phyloP scores from a whole-genome alignment of 92 coral and sea anemone genomes.

The Umimayanthus kanabou region DNA sequence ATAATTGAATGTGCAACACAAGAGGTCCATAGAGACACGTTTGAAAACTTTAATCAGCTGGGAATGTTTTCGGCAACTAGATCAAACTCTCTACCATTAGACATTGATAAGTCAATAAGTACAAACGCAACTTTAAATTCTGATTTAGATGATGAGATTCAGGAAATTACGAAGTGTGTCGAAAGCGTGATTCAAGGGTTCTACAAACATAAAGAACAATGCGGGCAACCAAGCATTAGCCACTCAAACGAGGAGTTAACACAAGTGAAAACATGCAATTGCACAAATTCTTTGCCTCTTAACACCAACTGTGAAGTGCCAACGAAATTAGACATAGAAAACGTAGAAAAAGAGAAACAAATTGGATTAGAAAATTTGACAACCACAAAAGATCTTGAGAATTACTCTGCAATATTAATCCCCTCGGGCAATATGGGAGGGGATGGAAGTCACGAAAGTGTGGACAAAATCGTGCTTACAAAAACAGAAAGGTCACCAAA shows the following conservation, averaged over 20 bases:
- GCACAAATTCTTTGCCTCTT: neutral
- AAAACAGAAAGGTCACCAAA: conserved; percentile 39
- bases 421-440: conserved; percentile 20
- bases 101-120: conserved; percentile 5
- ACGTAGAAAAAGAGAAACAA: neutral
- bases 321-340: neutral
- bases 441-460: conserved; percentile 21
- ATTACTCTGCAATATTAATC: neutral
- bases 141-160: conserved; percentile 26
- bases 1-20: conserved; percentile 14
- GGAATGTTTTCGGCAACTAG: neutral
- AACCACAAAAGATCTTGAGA: conserved; percentile 6
- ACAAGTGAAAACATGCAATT: neutral
- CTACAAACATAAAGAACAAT: conserved; percentile 38
- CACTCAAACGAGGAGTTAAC: neutral
- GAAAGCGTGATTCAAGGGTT: conserved; percentile 31
- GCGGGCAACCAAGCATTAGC: conserved; percentile 22
- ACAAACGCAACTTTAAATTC: neutral
- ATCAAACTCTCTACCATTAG: conserved; percentile 12
- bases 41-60: neutral
- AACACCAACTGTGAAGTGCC: conserved; percentile 6
- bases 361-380: conserved; percentile 21
- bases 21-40: neutral
- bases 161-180: conserved; percentile 35
- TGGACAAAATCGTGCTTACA: neutral